Evolutionary conservation across 2,113 vertebrate genomes (phyloP).

Genomic region (Narcine bancroftii): DNA sequence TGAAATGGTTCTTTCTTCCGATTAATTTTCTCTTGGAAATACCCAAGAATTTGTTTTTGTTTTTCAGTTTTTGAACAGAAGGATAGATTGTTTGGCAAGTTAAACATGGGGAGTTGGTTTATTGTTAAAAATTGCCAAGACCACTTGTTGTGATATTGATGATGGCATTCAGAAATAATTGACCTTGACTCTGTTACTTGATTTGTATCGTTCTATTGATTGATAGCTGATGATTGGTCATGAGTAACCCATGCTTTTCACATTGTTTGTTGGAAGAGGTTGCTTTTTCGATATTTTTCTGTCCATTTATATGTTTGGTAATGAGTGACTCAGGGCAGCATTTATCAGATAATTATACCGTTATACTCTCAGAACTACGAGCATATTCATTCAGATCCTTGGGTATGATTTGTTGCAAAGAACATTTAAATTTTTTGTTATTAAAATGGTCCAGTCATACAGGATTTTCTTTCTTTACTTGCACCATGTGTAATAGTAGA

Average conservation of each 20-base stretch:
- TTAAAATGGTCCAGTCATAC: background rate
- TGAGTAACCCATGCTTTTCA: slow-evolving; percentile 10
- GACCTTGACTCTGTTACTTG: background rate
- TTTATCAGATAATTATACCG: too few species aligned
- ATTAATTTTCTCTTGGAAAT: background rate
- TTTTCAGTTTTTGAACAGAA: background rate
- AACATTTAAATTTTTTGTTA: background rate
- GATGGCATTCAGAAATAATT: background rate
- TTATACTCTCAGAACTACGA: background rate
- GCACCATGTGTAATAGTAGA: background rate
- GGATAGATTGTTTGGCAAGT: background rate
- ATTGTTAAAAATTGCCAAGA: background rate
- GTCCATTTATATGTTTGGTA: background rate
- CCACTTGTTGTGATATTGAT: background rate
- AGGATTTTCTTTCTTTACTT: background rate
- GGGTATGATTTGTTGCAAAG: background rate
- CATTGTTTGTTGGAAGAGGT: background rate
- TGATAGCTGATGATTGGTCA: background rate
- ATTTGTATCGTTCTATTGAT: background rate
- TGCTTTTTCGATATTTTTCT: background rate
- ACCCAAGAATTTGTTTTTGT: background rate
- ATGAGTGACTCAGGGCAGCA: background rate
- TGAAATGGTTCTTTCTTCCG: background rate
- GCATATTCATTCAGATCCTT: background rate
- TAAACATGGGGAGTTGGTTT: background rate